phyloP scores from a whole-genome alignment of 2,113 vertebrate species.

The Tragelaphus buxtoni region DNA sequence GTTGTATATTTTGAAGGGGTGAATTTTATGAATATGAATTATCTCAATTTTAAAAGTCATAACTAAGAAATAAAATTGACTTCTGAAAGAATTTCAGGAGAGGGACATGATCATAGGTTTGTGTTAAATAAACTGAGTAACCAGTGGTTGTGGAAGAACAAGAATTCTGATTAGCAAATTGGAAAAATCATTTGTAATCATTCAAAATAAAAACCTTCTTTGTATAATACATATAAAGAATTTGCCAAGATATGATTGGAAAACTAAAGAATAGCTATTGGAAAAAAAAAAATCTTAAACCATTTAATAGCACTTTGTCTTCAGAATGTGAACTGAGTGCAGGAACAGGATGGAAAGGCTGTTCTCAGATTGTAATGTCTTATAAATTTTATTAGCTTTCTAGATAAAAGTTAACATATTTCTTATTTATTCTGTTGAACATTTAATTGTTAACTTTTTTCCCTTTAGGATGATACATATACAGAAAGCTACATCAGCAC shows the following conservation, averaged over 20 bases:
- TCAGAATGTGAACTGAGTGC: not conserved
- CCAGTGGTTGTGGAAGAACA: not conserved
- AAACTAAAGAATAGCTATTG: not conserved
- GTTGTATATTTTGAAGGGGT: not conserved
- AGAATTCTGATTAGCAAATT: not conserved
- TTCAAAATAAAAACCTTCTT: not conserved
- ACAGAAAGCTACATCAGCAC: slow-evolving; percentile 99
- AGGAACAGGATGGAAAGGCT: not conserved
- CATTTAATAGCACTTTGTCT: not conserved
- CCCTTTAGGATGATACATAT: slow-evolving; percentile 94
- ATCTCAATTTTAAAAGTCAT: not conserved
- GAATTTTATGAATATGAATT: not conserved
- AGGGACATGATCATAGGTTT: not conserved
- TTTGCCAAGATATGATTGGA: not conserved
- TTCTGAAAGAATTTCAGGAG: not conserved
- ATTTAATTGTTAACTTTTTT: slow-evolving; percentile 27
- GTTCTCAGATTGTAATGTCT: not conserved
- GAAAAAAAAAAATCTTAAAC: not conserved
- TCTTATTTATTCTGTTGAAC: not conserved
- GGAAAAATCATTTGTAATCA: not conserved
- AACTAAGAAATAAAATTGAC: not conserved
- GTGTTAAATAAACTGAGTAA: not conserved
- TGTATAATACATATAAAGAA: slow-evolving; percentile 8
- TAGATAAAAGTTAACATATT: not conserved
- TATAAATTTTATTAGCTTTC: not conserved